Evolutionary conservation across 2,113 vertebrate species (phyloP).

Genomic region (Nanorana parkeri): DNA sequence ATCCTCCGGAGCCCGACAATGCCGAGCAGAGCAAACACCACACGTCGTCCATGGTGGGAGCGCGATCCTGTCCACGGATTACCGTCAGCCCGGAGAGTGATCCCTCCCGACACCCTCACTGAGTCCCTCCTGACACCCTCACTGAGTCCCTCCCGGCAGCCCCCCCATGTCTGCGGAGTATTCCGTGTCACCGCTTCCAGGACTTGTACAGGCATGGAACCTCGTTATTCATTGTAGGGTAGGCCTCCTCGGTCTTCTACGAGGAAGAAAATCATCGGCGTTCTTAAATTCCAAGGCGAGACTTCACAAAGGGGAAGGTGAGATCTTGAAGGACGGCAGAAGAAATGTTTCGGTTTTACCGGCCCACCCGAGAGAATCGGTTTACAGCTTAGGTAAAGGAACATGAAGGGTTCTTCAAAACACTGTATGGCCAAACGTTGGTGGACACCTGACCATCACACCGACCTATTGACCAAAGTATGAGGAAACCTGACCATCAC

Average conservation of each 20-base stretch:
- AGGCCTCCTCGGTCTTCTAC: background rate
- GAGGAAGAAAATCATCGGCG: background rate
- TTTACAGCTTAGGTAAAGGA: background rate
- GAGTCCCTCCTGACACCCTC: too few species aligned
- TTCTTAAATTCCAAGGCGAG: background rate
- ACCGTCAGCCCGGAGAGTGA: background rate
- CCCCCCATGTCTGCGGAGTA: background rate
- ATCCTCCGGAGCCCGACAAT: too few species aligned
- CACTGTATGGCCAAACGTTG: background rate
- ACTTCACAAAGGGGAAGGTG: background rate
- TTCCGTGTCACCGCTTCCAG: background rate
- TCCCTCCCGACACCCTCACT: background rate
- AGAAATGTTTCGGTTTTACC: background rate
- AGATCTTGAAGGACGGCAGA: background rate
- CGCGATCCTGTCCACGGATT: background rate
- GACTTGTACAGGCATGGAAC: slow-evolving; percentile 18
- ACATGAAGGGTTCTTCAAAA: background rate
- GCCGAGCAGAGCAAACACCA: background rate
- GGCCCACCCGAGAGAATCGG: background rate
- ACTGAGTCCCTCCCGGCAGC: too few species aligned
- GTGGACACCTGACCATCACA: background rate
- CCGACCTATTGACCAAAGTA: too few species aligned
- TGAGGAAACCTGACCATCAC: too few species aligned
- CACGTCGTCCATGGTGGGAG: background rate
- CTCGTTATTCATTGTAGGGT: background rate